Conservation (phyloP, 2,797 vertebrate species). For the Tadarida brasiliensis region DNA sequence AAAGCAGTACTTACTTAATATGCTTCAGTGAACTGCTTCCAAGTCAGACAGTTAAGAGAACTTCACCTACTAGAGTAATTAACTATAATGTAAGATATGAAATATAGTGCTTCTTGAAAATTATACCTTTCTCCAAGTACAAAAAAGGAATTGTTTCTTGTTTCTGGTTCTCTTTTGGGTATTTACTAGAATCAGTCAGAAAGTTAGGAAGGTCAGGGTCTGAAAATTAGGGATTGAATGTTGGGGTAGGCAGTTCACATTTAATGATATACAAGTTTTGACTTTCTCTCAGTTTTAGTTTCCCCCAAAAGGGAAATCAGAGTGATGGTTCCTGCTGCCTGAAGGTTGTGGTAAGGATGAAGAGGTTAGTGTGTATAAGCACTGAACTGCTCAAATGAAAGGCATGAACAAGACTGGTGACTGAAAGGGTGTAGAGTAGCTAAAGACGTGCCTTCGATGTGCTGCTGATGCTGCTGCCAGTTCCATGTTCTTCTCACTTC, state of each 20-base stretch:
- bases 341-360: neutral
- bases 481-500: accelerated
- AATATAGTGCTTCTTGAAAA: conserved; percentile 18
- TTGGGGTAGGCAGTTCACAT: neutral
- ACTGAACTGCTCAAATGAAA: neutral
- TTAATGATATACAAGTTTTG: neutral
- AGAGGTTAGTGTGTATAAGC: neutral
- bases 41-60: neutral
- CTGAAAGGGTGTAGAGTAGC: neutral
- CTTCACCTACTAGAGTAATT: neutral
- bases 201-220: neutral
- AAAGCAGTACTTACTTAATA: neutral
- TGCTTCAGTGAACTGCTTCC: neutral
- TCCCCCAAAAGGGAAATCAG: neutral
- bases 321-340: neutral
- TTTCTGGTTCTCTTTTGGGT: neutral
- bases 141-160: neutral
- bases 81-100: neutral
- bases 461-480: neutral
- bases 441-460: neutral
- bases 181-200: neutral
- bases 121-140: neutral
- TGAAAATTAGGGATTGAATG: neutral
- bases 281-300: neutral
- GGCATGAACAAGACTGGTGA: neutral